These are phyloP conservation scores for Sinocyclocheilus rhinocerous DNA, from an alignment of 2,113 vertebrate species.

Conservation along the genomic window DNA sequence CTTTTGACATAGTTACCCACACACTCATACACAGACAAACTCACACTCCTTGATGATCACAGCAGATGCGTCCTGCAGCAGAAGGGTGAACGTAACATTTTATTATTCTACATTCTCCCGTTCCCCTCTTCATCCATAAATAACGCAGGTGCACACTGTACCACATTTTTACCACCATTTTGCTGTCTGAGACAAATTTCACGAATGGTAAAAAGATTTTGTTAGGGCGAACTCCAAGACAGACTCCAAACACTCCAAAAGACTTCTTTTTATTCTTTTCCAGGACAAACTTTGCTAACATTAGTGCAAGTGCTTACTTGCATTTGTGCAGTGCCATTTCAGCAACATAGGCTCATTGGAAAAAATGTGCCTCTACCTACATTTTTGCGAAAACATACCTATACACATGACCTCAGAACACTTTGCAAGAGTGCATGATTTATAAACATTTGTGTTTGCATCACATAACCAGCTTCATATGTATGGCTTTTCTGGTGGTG, in stretches of 20 bases:
- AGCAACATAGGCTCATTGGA: not conserved
- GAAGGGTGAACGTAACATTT: conserved; percentile 53
- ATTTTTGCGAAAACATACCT: not conserved
- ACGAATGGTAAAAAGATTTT: not conserved
- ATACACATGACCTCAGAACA: not conserved
- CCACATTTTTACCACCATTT: not conserved
- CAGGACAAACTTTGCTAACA: not conserved
- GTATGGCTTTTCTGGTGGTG: not conserved
- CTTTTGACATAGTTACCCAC: not conserved
- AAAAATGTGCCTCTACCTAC: not conserved
- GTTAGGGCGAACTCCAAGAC: not conserved
- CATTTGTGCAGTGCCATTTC: not conserved
- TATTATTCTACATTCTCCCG: not conserved
- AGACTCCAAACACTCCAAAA: not conserved
- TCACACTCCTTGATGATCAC: conserved; percentile 41
- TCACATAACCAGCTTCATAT: too few relatives aligned
- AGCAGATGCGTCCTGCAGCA: conserved; percentile 47
- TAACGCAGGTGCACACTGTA: not conserved
- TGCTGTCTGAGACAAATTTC: not conserved
- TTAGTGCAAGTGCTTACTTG: not conserved
- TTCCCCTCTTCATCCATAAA: not conserved
- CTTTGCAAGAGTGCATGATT: not conserved
- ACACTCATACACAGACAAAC: not conserved
- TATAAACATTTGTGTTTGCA: not conserved
- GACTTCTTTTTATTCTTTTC: not conserved